Conservation (phyloP, 2,113 vertebrate species). For the Gyps fulvus region DNA sequence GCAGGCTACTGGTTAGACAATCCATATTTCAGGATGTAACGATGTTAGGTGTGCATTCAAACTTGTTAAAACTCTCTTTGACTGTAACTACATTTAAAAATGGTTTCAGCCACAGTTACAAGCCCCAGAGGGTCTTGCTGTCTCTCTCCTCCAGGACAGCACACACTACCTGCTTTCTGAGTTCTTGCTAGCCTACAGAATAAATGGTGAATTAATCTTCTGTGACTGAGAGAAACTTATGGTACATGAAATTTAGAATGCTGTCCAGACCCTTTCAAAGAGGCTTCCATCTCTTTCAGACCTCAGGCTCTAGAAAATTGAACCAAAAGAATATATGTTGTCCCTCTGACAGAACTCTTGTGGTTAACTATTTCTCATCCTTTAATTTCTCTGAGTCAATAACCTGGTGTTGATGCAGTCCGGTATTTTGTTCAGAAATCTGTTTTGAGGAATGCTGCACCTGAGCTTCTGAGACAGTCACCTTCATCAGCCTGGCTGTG, state of each 20-base stretch:
- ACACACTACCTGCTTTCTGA: not conserved
- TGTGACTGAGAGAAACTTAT: constrained; percentile 58
- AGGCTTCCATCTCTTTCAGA: constrained; percentile 63
- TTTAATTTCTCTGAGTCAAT: not conserved
- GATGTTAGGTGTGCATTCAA: constrained; percentile 23
- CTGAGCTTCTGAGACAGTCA: not conserved
- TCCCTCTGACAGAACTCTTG: constrained; percentile 37
- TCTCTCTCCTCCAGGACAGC: constrained; percentile 1
- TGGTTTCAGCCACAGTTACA: not conserved
- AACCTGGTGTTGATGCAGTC: not conserved
- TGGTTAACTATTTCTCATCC: constrained; percentile 57
- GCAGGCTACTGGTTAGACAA: not conserved
- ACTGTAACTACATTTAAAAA: constrained; percentile 38
- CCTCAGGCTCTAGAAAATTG: constrained; percentile 59
- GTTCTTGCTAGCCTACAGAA: constrained; percentile 26
- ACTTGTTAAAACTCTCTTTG: constrained; percentile 45
- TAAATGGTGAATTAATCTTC: constrained; percentile 62
- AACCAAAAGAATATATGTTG: constrained; percentile 52
- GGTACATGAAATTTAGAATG: constrained; percentile 63
- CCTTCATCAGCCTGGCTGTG: not conserved
- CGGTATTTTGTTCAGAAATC: not conserved
- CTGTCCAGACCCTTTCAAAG: constrained; percentile 58
- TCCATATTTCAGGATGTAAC: constrained; percentile 34
- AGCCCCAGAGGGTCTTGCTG: constrained; percentile 1
- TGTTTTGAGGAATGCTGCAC: not conserved